phyloP scores from a whole-genome alignment of 2,113 vertebrate species.

The Larimichthys polyactis region DNA sequence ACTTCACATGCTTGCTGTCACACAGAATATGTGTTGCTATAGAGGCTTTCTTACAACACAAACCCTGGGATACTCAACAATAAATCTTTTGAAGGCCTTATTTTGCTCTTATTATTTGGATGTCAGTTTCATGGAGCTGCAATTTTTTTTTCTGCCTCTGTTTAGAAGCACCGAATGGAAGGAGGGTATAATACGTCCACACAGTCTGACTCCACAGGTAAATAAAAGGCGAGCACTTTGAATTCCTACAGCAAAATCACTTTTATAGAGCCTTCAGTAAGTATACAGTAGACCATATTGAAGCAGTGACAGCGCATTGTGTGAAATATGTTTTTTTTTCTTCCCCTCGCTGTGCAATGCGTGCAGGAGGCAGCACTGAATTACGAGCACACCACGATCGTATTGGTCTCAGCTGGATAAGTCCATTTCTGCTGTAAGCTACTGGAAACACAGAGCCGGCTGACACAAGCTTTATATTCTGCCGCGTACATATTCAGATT shows the following conservation, averaged over 20 bases:
- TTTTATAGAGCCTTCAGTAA: constrained; percentile 30
- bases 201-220: constrained; percentile 8
- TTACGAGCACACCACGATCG: constrained; percentile 41
- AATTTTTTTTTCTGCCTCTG: background rate
- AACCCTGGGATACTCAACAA: background rate
- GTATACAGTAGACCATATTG: constrained; percentile 12
- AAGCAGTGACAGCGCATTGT: constrained; percentile 17
- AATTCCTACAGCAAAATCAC: constrained; percentile 25
- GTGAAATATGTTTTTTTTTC: constrained; percentile 32
- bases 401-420: constrained; percentile 60
- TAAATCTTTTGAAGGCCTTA: constrained; percentile 29
- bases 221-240: constrained; percentile 19
- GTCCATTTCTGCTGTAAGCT: constrained; percentile 46
- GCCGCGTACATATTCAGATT: constrained; percentile 20
- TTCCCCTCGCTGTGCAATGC: constrained; percentile 13
- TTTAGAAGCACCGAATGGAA: constrained; percentile 16
- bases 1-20: constrained; percentile 1
- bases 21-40: background rate
- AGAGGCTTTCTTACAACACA: constrained; percentile 2
- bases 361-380: constrained; percentile 33
- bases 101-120: constrained; percentile 35
- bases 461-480: constrained; percentile 40
- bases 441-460: constrained; percentile 36
- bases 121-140: constrained; percentile 12
- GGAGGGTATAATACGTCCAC: background rate